Evolutionary conservation across 2,113 vertebrate species (phyloP).

Genomic region (Ceyx margarethae): DNA sequence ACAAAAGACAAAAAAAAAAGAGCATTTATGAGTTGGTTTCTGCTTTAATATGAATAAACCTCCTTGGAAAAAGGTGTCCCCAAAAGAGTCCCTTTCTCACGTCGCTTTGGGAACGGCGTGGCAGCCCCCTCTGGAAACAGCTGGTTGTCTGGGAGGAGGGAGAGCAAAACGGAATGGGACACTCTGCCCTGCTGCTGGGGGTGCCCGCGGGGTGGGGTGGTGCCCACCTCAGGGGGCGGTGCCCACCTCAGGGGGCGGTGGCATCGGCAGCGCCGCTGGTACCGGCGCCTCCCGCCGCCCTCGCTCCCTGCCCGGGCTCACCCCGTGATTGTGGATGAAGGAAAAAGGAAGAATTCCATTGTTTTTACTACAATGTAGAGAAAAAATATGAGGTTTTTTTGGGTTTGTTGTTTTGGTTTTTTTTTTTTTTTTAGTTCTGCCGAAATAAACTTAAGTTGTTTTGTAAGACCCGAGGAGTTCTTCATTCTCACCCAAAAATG

Average conservation of each 20-base stretch:
- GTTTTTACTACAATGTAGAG: constrained; percentile 75
- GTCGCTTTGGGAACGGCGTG: no score
- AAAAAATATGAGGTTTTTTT: not conserved
- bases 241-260: no score
- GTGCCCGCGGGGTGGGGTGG: no score
- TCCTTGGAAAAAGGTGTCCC: constrained; percentile 69
- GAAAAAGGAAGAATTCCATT: constrained; percentile 17
- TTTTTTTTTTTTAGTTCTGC: constrained; percentile 65
- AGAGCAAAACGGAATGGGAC: no score
- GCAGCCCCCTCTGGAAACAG: no score
- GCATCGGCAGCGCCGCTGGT: not conserved
- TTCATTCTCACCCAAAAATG: not conserved
- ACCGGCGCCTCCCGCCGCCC: no score
- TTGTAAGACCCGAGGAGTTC: constrained; percentile 60
- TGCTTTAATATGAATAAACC: constrained; percentile 75
- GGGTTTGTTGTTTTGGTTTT: no score
- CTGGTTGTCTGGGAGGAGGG: no score
- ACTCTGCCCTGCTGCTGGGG: no score
- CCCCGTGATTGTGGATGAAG: constrained; percentile 42
- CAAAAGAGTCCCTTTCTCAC: constrained; percentile 58
- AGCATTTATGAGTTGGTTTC: constrained; percentile 74
- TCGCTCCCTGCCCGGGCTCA: not conserved
- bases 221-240: no score
- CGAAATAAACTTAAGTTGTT: constrained; percentile 72
- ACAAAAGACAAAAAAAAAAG: not conserved